Evolutionary conservation across 2,113 vertebrate genomes (phyloP), one percentile per base, ranked within the genome.

Genomic region (Hypocryptadius cinnamomeus): DNA sequence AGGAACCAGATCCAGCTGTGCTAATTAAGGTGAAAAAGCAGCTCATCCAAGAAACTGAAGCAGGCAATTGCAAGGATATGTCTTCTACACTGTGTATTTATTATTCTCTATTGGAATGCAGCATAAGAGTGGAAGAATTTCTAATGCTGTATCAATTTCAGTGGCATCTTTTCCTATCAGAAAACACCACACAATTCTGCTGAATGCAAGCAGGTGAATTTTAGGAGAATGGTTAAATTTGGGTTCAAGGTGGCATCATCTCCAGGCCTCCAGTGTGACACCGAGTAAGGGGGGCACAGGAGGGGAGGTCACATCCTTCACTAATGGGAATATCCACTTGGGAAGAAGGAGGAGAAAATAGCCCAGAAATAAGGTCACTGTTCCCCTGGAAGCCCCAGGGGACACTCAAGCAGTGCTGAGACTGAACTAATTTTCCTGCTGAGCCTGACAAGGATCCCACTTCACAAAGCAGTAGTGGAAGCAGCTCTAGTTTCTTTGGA

Each of bases 261-360:
- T 37, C 39, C 53, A 74, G 64, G 45, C 16, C n/a, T 71, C 64
- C 47, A 31, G 45, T 6, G 25, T 23, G 42, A 23, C 45, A 35
- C 19, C 0, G 35, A 25, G n/a, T 51, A 90, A 94, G 37, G 68
- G 25, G 79, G 76, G n/a, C 88, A 78, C 23, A 10, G 56, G 2
- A 79, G 44, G 28, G 53, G 44, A 83, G 56, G 76, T 44, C 15
- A 18, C 6, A 39, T 59, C 81, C 85, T 83, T 85, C 68, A 35
- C 27, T 73, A 83, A 56, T 53, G 31, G 69, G 48, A 88, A 83
- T 27, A 82, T 74, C 61, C 90, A 16, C 92, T 20, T 72, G 93
- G 90, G 94, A 95, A 91, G 65, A 24, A 74, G 44, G 11, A 78
- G 85, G 45, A 94, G 85, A 93, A 86, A 96, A 96, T 95, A 95